Evolutionary conservation across 2,113 vertebrate genomes (phyloP), one percentile per base, ranked within the genome.

Genomic region (Fulica atra): DNA sequence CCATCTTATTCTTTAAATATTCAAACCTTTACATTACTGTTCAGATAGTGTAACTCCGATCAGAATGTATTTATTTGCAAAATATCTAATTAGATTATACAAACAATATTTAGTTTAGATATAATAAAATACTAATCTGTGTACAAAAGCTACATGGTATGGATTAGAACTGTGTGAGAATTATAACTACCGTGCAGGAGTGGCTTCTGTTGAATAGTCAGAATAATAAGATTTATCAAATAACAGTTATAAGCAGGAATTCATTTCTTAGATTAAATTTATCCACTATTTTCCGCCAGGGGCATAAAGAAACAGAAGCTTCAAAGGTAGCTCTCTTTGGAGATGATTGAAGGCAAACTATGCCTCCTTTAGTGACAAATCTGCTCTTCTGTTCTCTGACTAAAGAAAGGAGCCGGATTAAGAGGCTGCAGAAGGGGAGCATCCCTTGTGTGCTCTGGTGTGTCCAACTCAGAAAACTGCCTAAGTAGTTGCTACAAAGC

Each of bases 201-300:
- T 89, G 50, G 61, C 88, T 95, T 94, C 77, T 93, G 66, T 89
- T 94, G 91, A 96, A 93, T 79, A 82, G 63, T 89, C 77, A 82
- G 65, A 94, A 92, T 97, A 95, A 92, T 95, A 94, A 96, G 91
- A 86, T 92, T 92, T 94, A 87, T 88, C 92, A 96, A 96, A 85
- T 95, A 95, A 85, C 69, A 89, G 77, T 93, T 93, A 91, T 91
- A 96, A 96, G 88, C 72, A 87, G 95, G 81, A 96, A 96, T 95
- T 93, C 16, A 89, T 96, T 94, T 96, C 80, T 94, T 93, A 95
- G 92, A 94, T 90, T 92, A 94, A 94, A 90, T 92, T 86, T 86
- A 92, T 86, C 86, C 84, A 71, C 82, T 88, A 19, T 95, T 92
- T 96, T 96, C 77, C 79, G 72, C 83, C 69, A 86, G 53, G 25